Conservation (phyloP, 2,888 invertebrate species). For the Diarsia brunnea region DNA sequence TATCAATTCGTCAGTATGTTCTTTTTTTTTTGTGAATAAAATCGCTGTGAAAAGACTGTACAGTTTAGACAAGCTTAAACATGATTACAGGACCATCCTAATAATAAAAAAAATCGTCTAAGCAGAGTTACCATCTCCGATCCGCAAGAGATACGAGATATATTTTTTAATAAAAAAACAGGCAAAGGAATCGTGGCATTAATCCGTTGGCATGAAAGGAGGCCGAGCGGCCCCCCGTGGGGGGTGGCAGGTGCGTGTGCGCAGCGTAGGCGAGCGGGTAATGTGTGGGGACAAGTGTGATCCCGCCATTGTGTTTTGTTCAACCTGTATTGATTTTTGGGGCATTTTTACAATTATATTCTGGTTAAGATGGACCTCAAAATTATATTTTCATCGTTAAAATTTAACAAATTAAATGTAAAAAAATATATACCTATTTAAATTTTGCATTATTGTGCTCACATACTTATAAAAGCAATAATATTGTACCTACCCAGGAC, state of each 20-base stretch:
- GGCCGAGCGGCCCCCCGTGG: slow-evolving; percentile 78
- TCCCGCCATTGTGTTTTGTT: slow-evolving; percentile 36
- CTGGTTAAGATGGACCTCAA: neutral
- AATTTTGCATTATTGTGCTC: too few relatives aligned
- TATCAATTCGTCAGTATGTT: too few relatives aligned
- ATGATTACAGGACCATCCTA: neutral
- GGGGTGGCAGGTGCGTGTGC: slow-evolving; percentile 86
- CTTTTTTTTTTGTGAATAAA: neutral
- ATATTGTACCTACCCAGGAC: too few relatives aligned
- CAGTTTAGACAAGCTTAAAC: neutral
- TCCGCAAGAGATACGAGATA: slow-evolving; percentile 60
- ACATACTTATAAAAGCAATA: too few relatives aligned
- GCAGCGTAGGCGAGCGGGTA: slow-evolving; percentile 68
- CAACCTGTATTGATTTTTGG: slow-evolving; percentile 38
- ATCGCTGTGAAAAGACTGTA: neutral
- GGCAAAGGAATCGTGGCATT: slow-evolving; percentile 79
- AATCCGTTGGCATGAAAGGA: slow-evolving; percentile 83
- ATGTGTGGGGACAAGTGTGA: slow-evolving; percentile 68
- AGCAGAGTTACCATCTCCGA: slow-evolving; percentile 49
- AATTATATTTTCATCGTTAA: too few relatives aligned
- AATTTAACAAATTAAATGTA: too few relatives aligned
- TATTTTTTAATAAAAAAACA: slow-evolving; percentile 68
- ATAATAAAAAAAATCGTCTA: slow-evolving; percentile 15
- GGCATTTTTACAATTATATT: slow-evolving; percentile 3
- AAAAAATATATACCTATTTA: too few relatives aligned